A percentile compares a stretch with the other conserved stretches of the same genome.
Conservation (phyloP, 2,797 vertebrate genomes). For the Hyperoplus lanceolatus region DNA sequence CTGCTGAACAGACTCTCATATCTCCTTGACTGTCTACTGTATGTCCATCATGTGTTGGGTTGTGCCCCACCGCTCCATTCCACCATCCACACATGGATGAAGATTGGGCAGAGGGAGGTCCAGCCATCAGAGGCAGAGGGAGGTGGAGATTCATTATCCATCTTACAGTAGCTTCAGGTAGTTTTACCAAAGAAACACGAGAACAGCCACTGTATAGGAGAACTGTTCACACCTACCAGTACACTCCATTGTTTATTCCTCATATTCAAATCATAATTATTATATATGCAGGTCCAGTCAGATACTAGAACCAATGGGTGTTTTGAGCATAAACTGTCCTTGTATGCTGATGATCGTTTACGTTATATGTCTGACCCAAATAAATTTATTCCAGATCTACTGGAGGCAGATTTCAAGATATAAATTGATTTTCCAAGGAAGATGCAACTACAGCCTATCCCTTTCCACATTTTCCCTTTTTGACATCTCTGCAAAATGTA, state of each 20-base stretch:
- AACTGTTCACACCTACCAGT: neutral
- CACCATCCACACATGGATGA: neutral
- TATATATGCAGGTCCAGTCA: too few relatives aligned
- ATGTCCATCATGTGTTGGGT: conserved; percentile 19
- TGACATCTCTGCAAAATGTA: too few relatives aligned
- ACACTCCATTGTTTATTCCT: neutral
- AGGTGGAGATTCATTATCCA: neutral
- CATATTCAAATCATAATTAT: too few relatives aligned
- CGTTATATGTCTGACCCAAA: too few relatives aligned
- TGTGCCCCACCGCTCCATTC: neutral
- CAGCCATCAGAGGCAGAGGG: neutral
- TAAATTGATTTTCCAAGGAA: too few relatives aligned
- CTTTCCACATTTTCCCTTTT: too few relatives aligned
- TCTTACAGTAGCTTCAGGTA: neutral
- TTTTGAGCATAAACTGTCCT: too few relatives aligned
- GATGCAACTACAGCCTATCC: too few relatives aligned
- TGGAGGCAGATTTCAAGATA: too few relatives aligned
- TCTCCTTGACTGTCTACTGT: conserved; percentile 2
- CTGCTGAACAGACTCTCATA: conserved; percentile 20
- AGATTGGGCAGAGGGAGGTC: neutral
- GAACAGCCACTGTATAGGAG: neutral
- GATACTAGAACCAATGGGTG: too few relatives aligned
- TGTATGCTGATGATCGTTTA: too few relatives aligned
- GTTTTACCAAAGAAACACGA: neutral
- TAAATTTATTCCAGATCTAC: too few relatives aligned